Evolutionary conservation across 2,888 invertebrate species (phyloP).

Genomic region (Parelbella ahira): DNA sequence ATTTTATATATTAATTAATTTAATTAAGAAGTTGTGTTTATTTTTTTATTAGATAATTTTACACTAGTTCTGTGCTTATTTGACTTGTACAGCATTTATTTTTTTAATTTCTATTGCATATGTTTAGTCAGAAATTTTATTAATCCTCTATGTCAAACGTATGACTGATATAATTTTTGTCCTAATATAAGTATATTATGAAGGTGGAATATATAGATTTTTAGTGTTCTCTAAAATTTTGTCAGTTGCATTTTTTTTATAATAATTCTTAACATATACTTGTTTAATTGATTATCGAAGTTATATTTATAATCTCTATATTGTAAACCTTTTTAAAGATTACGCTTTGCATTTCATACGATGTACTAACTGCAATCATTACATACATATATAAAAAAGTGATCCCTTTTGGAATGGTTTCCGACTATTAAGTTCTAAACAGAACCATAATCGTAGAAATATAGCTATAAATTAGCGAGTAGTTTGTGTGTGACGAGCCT

Average conservation of each 20-base stretch:
- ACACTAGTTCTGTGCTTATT: slow-evolving; percentile 11
- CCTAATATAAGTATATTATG: too few species aligned
- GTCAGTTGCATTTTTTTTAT: too few species aligned
- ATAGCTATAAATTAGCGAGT: slow-evolving; percentile 18
- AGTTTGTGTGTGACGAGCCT: slow-evolving; percentile 3
- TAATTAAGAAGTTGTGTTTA: slow-evolving; percentile 21
- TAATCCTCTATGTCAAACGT: neutral
- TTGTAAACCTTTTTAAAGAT: too few species aligned
- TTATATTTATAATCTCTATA: too few species aligned
- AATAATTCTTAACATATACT: too few species aligned
- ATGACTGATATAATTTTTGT: slow-evolving; percentile 13
- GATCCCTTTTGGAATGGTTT: slow-evolving; percentile 13
- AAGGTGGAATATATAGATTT: too few species aligned
- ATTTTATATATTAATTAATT: too few species aligned
- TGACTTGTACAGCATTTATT: slow-evolving; percentile 18
- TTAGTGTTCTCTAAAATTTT: too few species aligned
- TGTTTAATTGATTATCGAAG: too few species aligned
- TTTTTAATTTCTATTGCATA: slow-evolving; percentile 4
- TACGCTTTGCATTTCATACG: slow-evolving; percentile 63
- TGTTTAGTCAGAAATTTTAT: neutral
- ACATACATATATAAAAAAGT: slow-evolving; percentile 6
- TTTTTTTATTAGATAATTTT: slow-evolving; percentile 21
- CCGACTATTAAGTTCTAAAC: slow-evolving; percentile 3
- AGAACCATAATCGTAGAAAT: slow-evolving; percentile 12
- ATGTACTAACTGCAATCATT: too few species aligned